Base-by-base conservation (phyloP, 2,797 vertebrate genomes). In the Megaceryle alcyon region DNA sequence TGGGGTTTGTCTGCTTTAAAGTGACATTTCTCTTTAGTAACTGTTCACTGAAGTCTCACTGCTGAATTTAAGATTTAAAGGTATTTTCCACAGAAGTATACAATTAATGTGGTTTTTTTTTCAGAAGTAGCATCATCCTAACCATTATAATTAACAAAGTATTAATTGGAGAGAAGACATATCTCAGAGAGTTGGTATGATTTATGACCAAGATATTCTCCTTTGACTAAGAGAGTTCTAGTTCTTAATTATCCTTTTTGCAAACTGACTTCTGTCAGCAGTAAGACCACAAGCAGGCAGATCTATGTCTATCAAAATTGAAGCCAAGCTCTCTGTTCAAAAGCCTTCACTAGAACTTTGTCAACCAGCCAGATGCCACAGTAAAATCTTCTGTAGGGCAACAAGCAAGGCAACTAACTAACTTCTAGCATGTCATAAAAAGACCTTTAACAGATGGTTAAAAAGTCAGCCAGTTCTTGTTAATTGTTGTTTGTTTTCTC, bases 401-500 rank as follows among this genome's bases (percentile, higher is more conserved):
- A 29, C 18, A 78, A 78, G 44, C 59, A 93, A 94, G 33, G 46
- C 18, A 61, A 78, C 60, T 39, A 80, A 0, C 6, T 51, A 72
- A 25, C 29, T 90, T 66, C 76, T 37, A 89, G n/a, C 7, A 11
- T 31, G 60, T 53, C 44, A 60, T 46, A 90, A 84, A 83, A 70
- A 88, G 57, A 49, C 17, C 86, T 86, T 10, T 26, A 72, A 88
- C 79, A 94, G 26, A 51, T 2, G 6, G n/a, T 69, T 80, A 4
- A 70, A 56, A 65, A 84, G 60, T 77, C 77, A 91, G 26, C 2
- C 15, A 48, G 51, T 57, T 83, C 65, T 57, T 60, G 59, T 76
- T 88, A 82, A 88, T 26, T 88, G 33, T 21, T 88, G 29, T 64
- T 94, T 92, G 71, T 71, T 93, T 96, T 51, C 44, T 80, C 25